Percentiles rank a stretch among this genome's conserved stretches.
Evolutionary conservation across 2,113 vertebrate species (phyloP).

Genomic region (Thymallus thymallus): DNA sequence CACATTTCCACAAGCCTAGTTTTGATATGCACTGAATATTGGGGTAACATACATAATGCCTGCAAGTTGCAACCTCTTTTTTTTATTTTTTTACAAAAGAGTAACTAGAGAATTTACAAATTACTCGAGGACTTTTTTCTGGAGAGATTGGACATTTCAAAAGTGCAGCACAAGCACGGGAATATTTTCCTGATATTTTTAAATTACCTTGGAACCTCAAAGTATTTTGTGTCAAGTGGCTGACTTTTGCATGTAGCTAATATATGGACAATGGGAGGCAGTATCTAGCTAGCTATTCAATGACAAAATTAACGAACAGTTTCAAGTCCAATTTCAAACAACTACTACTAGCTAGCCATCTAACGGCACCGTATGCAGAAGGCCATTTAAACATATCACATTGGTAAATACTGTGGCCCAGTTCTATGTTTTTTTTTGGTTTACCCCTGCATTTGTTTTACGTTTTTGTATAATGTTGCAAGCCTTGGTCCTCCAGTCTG

Average conservation of each 20-base stretch:
- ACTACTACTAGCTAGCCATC: neutral
- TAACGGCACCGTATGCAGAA: neutral
- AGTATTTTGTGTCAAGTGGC: neutral
- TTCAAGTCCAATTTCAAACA: neutral
- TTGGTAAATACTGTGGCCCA: conserved; percentile 23
- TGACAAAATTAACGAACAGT: neutral
- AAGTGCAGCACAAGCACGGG: neutral
- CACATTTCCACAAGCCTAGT: no score
- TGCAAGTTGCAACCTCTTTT: no score
- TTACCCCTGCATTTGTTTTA: no score
- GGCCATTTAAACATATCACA: neutral
- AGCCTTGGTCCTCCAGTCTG: conserved; percentile 58
- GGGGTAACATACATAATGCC: no score
- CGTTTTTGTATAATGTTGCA: conserved; percentile 16
- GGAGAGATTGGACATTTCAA: neutral
- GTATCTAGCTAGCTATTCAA: neutral
- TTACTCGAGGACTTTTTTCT: no score
- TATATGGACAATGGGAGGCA: neutral
- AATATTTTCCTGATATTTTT: neutral
- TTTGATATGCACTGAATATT: no score
- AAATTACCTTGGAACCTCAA: neutral
- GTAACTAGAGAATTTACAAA: no score
- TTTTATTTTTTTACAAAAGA: no score
- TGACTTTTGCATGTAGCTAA: neutral
- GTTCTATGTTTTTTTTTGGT: no score